Evolutionary conservation across 2,113 vertebrate species (phyloP).

Genomic region (Colistium nudipinnis): DNA sequence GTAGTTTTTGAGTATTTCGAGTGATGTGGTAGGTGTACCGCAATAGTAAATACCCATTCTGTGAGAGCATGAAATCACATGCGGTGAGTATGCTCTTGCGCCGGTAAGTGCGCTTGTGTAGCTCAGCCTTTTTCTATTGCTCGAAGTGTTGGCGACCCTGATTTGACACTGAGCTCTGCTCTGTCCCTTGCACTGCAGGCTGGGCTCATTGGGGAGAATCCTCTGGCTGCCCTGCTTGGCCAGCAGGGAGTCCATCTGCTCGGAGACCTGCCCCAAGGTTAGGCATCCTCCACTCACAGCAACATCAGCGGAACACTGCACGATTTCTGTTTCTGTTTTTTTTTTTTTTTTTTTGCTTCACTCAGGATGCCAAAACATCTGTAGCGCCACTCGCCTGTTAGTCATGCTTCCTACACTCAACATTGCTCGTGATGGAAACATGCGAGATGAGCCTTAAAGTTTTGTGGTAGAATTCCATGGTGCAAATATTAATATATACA

Average conservation of each 20-base stretch:
- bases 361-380: conserved; percentile 47
- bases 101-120: conserved; percentile 12
- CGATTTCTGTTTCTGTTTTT: conserved; percentile 5
- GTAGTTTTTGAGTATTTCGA: conserved; percentile 44
- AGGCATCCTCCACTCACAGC: conserved; percentile 38
- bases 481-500: not conserved
- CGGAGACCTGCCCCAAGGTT: conserved; percentile 83
- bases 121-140: not conserved
- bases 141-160: conserved; percentile 26
- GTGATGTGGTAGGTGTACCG: conserved; percentile 44
- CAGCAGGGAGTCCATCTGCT: conserved; percentile 82
- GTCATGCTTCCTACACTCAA: not conserved
- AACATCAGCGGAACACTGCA: conserved; percentile 17
- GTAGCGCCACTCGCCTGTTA: conserved; percentile 5
- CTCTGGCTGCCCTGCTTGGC: conserved; percentile 80
- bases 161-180: conserved; percentile 46
- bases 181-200: conserved; percentile 79
- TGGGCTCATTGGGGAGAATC: conserved; percentile 89
- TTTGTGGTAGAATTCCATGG: not conserved
- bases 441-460: not conserved
- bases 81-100: conserved; percentile 45
- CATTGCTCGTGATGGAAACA: not conserved
- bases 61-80: conserved; percentile 26
- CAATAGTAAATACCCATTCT: conserved; percentile 35
- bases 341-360: conserved; percentile 10